phyloP scores from a whole-genome alignment of 2,888 invertebrate species.

The Saturnia pavonia region DNA sequence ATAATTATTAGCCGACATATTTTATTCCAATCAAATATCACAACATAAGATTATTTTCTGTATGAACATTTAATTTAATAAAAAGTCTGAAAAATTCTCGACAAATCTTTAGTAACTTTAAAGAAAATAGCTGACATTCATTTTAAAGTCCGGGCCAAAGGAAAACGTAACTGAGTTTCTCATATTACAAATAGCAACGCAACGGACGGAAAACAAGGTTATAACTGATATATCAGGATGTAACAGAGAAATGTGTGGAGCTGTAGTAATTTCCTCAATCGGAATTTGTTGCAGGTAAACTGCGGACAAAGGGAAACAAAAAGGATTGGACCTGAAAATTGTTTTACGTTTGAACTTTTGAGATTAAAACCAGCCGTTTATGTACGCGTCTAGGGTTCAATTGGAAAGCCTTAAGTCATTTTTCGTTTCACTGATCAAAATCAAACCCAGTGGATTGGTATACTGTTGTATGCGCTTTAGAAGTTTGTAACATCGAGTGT shows the following conservation, averaged over 20 bases:
- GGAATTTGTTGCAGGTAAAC: constrained; percentile 11
- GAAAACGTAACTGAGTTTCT: neutral
- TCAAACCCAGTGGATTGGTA: too few relatives aligned
- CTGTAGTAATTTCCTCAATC: constrained; percentile 30
- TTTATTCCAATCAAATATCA: too few relatives aligned
- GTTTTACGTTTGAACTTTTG: neutral
- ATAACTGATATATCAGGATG: constrained; percentile 27
- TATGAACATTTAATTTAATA: neutral
- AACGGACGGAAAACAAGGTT: constrained; percentile 25
- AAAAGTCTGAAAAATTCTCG: neutral
- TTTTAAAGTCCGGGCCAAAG: neutral
- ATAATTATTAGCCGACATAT: too few relatives aligned
- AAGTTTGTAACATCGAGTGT: too few relatives aligned
- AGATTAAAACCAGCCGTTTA: neutral
- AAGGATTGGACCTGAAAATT: neutral
- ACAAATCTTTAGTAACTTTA: neutral
- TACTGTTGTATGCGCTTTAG: too few relatives aligned
- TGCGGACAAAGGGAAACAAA: constrained; percentile 16
- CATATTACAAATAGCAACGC: constrained; percentile 12
- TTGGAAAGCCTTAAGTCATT: neutral
- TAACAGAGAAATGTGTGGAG: constrained; percentile 27
- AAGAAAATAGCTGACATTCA: neutral
- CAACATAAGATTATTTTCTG: too few relatives aligned
- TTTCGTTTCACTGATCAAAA: too few relatives aligned
- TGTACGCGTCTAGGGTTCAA: neutral